Conservation (phyloP, 2,797 vertebrate species). For the Sphaeramia orbicularis region DNA sequence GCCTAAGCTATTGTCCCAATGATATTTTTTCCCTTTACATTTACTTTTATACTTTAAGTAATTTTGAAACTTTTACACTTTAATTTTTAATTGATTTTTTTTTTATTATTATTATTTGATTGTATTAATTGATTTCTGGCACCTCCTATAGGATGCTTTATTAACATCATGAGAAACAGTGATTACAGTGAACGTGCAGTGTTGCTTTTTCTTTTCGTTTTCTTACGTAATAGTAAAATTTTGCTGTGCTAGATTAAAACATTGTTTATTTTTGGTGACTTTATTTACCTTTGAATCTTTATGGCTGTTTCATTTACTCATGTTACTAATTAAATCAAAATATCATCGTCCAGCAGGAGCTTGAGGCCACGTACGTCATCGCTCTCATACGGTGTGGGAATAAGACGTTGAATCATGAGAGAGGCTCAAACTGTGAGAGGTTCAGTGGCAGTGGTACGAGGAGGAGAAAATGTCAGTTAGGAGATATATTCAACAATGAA, state of each 20-base stretch:
- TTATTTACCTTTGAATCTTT: neutral
- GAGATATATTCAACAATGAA: neutral
- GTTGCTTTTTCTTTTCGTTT: neutral
- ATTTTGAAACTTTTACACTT: too few relatives aligned
- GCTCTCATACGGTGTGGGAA: conserved; percentile 40
- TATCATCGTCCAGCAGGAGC: conserved; percentile 45
- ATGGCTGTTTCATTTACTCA: conserved; percentile 6
- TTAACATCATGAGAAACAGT: too few relatives aligned
- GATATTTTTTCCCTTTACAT: too few relatives aligned
- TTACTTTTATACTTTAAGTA: too few relatives aligned
- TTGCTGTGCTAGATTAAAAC: neutral
- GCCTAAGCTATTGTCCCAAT: too few relatives aligned
- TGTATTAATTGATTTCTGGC: neutral
- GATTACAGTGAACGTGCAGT: too few relatives aligned
- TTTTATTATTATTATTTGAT: too few relatives aligned
- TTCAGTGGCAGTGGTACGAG: conserved; percentile 3
- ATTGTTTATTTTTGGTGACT: conserved; percentile 1
- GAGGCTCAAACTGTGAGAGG: conserved; percentile 21
- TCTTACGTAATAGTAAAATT: conserved; percentile 2
- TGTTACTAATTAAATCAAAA: conserved; percentile 16
- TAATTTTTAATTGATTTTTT: too few relatives aligned
- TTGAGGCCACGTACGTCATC: conserved; percentile 47
- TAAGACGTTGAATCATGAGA: conserved; percentile 56
- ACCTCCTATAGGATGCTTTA: neutral
- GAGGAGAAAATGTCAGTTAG: neutral